Percentiles rank a stretch among this genome's conserved stretches.
These are phyloP conservation scores for Brachypalpus laphriformis DNA, from an alignment of 2,888 invertebrate species.

Conservation along the genomic window DNA sequence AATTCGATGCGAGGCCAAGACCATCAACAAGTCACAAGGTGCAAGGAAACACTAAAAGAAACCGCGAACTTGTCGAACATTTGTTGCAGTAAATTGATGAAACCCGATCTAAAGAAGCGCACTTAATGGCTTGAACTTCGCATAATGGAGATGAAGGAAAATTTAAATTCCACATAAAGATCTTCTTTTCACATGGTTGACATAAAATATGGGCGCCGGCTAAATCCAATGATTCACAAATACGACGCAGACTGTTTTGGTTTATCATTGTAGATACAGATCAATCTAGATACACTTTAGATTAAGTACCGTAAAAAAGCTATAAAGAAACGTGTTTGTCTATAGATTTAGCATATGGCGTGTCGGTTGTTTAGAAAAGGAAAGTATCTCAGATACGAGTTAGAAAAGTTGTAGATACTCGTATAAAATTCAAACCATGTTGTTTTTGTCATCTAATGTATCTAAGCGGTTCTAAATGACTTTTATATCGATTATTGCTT, in stretches of 20 bases:
- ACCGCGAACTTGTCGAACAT: constrained; percentile 18
- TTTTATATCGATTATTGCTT: constrained; percentile 7
- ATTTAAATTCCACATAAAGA: constrained; percentile 55
- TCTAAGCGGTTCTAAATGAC: constrained; percentile 18
- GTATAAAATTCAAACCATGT: not conserved
- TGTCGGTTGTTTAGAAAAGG: constrained; percentile 18
- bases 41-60: constrained; percentile 37
- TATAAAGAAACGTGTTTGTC: constrained; percentile 40
- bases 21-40: constrained; percentile 48
- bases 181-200: not conserved
- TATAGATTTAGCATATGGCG: not conserved
- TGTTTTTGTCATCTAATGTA: not conserved
- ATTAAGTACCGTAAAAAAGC: constrained; percentile 11
- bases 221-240: constrained; percentile 39
- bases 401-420: not conserved
- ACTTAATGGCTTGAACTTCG: constrained; percentile 15
- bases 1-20: constrained; percentile 46
- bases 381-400: constrained; percentile 10
- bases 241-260: constrained; percentile 14
- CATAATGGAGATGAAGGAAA: not conserved
- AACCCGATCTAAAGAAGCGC: constrained; percentile 13
- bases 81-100: constrained; percentile 27
- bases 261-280: constrained; percentile 1
- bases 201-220: not conserved
- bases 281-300: constrained; percentile 21